A percentile compares a stretch with the other conserved stretches of the same genome.
Conservation (phyloP, 2,797 vertebrate species). For the Alectoris magna region DNA sequence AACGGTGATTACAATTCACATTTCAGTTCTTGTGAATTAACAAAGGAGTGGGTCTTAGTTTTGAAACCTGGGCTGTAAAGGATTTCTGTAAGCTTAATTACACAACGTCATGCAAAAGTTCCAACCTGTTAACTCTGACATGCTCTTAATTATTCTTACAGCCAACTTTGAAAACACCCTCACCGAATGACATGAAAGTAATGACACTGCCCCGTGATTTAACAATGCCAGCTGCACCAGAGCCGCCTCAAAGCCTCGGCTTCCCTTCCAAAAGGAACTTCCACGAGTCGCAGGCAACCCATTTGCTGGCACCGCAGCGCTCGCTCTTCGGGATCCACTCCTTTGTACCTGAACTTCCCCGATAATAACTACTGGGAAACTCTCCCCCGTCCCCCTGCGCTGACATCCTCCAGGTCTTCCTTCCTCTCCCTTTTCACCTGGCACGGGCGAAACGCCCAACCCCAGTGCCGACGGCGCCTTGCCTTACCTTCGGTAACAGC, state of each 20-base stretch:
- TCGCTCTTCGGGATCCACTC: neutral
- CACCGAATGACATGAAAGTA: neutral
- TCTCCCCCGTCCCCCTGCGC: rapidly evolving
- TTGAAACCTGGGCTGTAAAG: neutral
- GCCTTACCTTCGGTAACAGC: neutral
- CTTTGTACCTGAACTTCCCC: neutral
- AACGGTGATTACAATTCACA: neutral
- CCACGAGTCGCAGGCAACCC: neutral
- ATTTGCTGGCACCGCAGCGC: neutral
- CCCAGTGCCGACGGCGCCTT: rapidly evolving
- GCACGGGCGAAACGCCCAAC: neutral
- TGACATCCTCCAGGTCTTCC: neutral
- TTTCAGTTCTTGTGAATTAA: neutral
- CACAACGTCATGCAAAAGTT: neutral
- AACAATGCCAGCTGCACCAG: neutral
- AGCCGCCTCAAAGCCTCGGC: neutral
- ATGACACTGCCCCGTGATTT: conserved; percentile 21
- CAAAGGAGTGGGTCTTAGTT: neutral
- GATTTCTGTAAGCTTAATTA: neutral
- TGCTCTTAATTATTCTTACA: conserved; percentile 14
- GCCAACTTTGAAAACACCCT: conserved; percentile 3
- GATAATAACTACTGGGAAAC: neutral
- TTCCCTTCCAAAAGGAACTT: conserved; percentile 34
- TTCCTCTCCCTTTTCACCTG: neutral
- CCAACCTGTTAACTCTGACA: neutral